Base-by-base conservation (phyloP, 2,797 vertebrate genomes). In the Aeoliscus strigatus region DNA sequence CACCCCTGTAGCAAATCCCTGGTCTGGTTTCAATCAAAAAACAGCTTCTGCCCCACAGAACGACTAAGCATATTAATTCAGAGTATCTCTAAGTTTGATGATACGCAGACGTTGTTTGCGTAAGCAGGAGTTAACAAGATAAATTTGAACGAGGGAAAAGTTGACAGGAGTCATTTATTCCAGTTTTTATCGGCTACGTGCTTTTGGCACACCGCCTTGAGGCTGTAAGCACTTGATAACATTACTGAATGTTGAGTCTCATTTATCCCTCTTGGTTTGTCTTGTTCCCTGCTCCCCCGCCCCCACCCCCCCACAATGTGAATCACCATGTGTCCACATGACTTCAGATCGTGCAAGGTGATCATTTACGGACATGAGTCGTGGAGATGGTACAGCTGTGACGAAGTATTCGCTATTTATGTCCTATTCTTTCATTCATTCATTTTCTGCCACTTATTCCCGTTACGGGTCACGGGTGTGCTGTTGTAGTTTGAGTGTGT, bases 1-100 rank as follows among this genome's bases (percentile, higher is more conserved):
- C 80, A 79, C 52, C 32, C 60, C 61, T 74, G 60, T 47, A 81
- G 76, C 80, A 61, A 82, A 78, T 66, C 47, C 56, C 66, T 73
- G 39, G 65, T 77, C 85, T 89, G 86, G 78, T 67, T 81, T 77
- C 55, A 81, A 85, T 87, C 81, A 80, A 82, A 72, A 77, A 82
- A 72, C 49, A 55, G 63, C 51, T 53, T 59, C 40, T 75, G 64
- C 79, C 75, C 46, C 43, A 39, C 30, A 56, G 55, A 62, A 73
- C n/a, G 62, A 66, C 50, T 59, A 58, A 62, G 58, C 65, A 69
- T 64, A 60, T 61, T 55, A 14, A 13, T 8, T 6, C 28, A 47
- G 59, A 24, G 17, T 40, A 31, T 41, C 30, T 29, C 35, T 34
- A 13, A 26, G 56, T 71, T 75, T 74, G 60, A 70, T 73, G 49